Evolutionary conservation across 2,797 vertebrate genomes (phyloP), one percentile per base, ranked within the genome.

Genomic region (Zenarchopterus dispar): DNA sequence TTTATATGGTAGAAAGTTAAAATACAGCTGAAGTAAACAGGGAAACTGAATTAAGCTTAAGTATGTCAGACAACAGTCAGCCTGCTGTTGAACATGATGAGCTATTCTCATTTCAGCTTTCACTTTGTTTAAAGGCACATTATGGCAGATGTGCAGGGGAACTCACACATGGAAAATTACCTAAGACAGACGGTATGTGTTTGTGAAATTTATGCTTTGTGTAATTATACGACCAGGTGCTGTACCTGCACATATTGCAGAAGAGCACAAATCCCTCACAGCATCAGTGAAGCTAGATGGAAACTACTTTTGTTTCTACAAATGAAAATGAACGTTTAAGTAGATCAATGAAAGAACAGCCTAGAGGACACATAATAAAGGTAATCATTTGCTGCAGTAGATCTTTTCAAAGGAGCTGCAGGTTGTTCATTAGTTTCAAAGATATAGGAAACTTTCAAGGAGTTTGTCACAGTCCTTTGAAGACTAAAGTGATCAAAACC

Each of bases 291-390:
- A 43, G 56, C 47, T 58, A 8, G 15, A 2, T 46, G 33, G 55
- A n/a, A 53, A 53, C 4, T 42, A 23, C 61, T 24, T 33, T 0
- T 2, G 47, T 54, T 69, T 51, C 26, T 63, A 31, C 19, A 59
- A 71, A 67, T 66, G 7, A 59, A 74, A 77, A 56, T 43, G 41
- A 61, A 69, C 51, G 68, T 55, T 75, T 75, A 73, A 61, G 74
- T 31, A 51, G 61, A 76, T 81, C 67, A 69, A 73, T 77, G 31
- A 71, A 46, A 36, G 41, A 77, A 76, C 18, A 77, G 62, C 52
- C 64, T 46, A 16, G 61, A 71, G 13, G 33, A 71, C 1, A 33
- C 24, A 53, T 39, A 48, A 79, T 62, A 72, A 84, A 76, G 52
- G 45, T 16, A 33, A 79, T 75, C 18, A 49, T 65, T 55, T 54